A percentile compares a stretch with the other conserved stretches of the same genome.
Evolutionary conservation across 2,888 invertebrate species (phyloP).

Genomic region (Melitaea athalia): DNA sequence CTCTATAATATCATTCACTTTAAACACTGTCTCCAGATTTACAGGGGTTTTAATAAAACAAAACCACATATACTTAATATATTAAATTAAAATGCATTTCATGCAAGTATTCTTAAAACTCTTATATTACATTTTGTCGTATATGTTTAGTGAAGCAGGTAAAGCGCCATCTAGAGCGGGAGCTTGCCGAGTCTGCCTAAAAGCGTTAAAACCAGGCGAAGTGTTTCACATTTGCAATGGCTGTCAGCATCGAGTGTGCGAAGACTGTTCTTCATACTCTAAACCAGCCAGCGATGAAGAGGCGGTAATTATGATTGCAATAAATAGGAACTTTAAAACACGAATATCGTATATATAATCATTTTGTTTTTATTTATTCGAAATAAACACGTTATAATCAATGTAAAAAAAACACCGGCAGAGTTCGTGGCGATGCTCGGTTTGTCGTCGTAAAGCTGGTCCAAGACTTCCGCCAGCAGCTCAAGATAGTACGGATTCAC

Average conservation of each 20-base stretch:
- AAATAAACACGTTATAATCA: neutral
- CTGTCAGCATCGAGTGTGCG: constrained; percentile 95
- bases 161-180: constrained; percentile 89
- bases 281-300: constrained; percentile 92
- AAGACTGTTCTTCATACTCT: constrained; percentile 96
- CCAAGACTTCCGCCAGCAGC: constrained; percentile 88
- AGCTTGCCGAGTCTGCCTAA: constrained; percentile 92
- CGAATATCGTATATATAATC: neutral
- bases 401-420: constrained; percentile 50
- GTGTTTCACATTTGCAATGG: constrained; percentile 94
- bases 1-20: neutral
- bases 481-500: constrained; percentile 92
- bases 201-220: constrained; percentile 94
- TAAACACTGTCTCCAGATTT: neutral
- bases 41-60: neutral
- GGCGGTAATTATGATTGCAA: constrained; percentile 80
- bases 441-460: constrained; percentile 91
- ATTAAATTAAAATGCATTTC: neutral
- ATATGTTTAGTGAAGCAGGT: constrained; percentile 81
- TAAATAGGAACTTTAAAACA: neutral
- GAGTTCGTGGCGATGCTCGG: constrained; percentile 94
- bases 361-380: neutral
- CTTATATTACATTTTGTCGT: neutral
- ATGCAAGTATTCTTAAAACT: neutral
- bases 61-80: neutral